Conservation (phyloP, 1,140 invertebrate species). For the Sitobion miscanthi region DNA sequence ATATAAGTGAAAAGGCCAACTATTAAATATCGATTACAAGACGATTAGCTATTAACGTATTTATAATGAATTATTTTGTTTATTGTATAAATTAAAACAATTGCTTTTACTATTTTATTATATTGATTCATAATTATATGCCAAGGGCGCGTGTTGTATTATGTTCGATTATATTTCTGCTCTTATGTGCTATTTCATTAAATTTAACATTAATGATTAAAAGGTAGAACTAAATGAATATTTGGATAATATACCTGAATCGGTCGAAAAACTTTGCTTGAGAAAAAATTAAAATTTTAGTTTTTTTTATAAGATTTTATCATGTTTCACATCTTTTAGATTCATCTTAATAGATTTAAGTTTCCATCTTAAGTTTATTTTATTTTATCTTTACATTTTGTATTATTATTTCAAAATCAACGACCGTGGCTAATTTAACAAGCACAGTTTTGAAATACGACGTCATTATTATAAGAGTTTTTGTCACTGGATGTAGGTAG, state of each 20-base stretch:
- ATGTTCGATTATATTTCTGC: neutral
- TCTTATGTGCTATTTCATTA: neutral
- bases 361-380: neutral
- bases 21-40: neutral
- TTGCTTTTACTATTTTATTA: neutral
- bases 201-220: neutral
- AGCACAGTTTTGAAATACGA: neutral
- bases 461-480: neutral
- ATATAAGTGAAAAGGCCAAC: neutral
- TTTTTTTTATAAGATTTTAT: slow-evolving; percentile 3
- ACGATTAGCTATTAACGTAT: neutral
- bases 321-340: neutral
- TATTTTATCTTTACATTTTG: neutral
- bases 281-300: neutral
- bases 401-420: neutral
- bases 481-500: neutral
- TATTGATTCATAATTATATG: neutral
- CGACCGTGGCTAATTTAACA: neutral
- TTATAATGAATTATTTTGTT: neutral
- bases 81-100: neutral
- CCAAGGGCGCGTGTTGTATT: neutral
- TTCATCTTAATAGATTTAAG: slow-evolving; percentile 4
- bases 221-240: neutral
- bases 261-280: neutral
- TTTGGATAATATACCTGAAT: neutral